phyloP scores from a whole-genome alignment of 2,797 vertebrate genomes.

The Nasua narica region DNA sequence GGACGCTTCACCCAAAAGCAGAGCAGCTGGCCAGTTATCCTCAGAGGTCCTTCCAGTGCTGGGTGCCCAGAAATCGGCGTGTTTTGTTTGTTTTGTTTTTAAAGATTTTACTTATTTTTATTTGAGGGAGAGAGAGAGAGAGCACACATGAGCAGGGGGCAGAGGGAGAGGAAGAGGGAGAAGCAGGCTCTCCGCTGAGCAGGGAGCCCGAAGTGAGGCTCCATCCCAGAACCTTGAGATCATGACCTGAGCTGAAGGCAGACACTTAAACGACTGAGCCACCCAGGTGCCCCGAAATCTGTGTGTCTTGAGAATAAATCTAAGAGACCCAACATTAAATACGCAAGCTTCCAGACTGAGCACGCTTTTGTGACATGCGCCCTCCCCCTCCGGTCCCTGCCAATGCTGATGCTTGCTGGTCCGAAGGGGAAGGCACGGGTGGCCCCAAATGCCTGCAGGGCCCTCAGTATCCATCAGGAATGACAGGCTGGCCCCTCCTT shows the following conservation, averaged over 20 bases:
- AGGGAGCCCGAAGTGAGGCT: too few relatives aligned
- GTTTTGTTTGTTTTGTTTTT: background rate
- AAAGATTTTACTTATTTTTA: background rate
- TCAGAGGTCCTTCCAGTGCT: fast-evolving
- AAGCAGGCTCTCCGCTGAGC: too few relatives aligned
- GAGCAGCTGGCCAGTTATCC: background rate
- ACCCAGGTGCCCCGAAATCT: background rate
- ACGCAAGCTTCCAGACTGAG: background rate
- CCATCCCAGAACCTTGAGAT: too few relatives aligned
- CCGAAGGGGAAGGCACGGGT: background rate
- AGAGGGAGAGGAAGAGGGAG: too few relatives aligned
- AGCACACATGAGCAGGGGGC: fast-evolving
- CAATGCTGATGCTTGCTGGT: background rate
- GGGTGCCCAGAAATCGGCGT: background rate
- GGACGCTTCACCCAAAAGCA: background rate
- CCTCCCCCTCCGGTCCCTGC: background rate
- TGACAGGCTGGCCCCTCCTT: background rate
- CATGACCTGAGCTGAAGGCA: background rate
- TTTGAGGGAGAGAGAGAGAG: background rate
- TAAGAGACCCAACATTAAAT: background rate
- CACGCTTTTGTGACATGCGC: background rate
- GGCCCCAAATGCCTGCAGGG: background rate
- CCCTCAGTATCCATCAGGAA: background rate
- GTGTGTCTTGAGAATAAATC: background rate
- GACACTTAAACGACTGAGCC: background rate